Conservation (phyloP, 2,113 vertebrate genomes). For the Acanthochromis polyacanthus region DNA sequence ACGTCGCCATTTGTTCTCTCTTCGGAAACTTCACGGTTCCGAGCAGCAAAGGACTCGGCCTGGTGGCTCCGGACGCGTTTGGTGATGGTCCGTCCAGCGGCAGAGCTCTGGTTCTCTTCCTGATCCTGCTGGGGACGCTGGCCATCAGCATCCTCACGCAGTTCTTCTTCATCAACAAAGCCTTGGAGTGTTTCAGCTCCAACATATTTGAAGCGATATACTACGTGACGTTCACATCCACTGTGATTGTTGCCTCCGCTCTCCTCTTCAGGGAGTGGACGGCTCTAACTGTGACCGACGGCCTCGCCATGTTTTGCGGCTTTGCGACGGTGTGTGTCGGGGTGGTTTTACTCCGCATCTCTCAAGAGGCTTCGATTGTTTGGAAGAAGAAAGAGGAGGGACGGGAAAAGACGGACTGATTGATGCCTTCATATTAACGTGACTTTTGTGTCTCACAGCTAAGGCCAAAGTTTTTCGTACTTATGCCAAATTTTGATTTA, state of each 20-base stretch:
- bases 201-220: conserved; percentile 95
- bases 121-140: conserved; percentile 89
- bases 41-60: conserved; percentile 95
- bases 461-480: too few relatives aligned
- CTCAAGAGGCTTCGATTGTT: conserved; percentile 90
- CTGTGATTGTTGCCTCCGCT: conserved; percentile 91
- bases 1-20: conserved; percentile 95
- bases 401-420: conserved; percentile 85
- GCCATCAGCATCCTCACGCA: conserved; percentile 92
- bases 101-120: conserved; percentile 88
- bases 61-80: conserved; percentile 91
- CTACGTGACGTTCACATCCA: conserved; percentile 94
- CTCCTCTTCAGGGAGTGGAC: conserved; percentile 97
- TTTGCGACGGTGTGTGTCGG: conserved; percentile 92
- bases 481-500: too few relatives aligned
- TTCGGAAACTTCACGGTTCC: conserved; percentile 97
- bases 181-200: conserved; percentile 92
- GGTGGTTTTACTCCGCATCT: conserved; percentile 92
- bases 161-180: conserved; percentile 97
- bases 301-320: conserved; percentile 92
- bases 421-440: not conserved
- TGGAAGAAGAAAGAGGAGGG: conserved; percentile 86
- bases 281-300: conserved; percentile 87
- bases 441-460: not conserved
- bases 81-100: conserved; percentile 82